Base-by-base conservation (phyloP, 2,888 invertebrate genomes). In the Steinernema scapterisci region DNA sequence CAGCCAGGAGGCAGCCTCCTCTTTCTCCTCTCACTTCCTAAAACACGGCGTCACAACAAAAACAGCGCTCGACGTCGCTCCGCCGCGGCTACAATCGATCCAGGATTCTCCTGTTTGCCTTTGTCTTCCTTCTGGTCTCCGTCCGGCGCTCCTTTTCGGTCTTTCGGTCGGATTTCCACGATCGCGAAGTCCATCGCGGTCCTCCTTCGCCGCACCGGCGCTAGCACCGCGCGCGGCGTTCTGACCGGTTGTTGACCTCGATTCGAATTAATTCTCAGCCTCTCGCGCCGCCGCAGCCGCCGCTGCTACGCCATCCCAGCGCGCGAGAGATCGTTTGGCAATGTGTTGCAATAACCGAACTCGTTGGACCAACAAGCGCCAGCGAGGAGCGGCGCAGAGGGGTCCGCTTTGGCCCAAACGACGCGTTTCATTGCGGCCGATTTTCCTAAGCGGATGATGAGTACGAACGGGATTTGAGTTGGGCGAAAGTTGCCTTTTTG, bases 221-320 rank as follows among this genome's bases (percentile, higher is more conserved):
- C 48, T 48, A 48, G 48, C 48, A 7, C n/a, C 19, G 63, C 63
- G 63, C 63, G 63, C 25, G 21, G 21, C 13, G n/a, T 48, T 48
- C 54, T 54, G 25, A 54, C 63, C 63, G 63, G 63, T 63, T 63
- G 63, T 63, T 63, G 63, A 63, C 63, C 63, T 25, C 63, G 63
- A 63, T 63, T 63, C 63, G 63, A 31, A 63, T 16, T 63, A 27
- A 63, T 31, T 63, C 63, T 63, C 31, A 27, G 63, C 31, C 63
- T 25, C 63, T 25, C 63, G 27, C 54, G 19, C 45, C 45, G 48
- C 48, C 48, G 48, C 48, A 5, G 48, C 16, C 3, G 19, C 19
- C 48, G 48, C 48, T 38, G 38, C 38, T 38, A 38, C 38, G 38
- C 38, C 38, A 38, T 38, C 38, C n/a, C 9, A 38, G 38, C 48